Evolutionary conservation across 2,113 vertebrate species (phyloP).

Genomic region (Heliornis fulica): DNA sequence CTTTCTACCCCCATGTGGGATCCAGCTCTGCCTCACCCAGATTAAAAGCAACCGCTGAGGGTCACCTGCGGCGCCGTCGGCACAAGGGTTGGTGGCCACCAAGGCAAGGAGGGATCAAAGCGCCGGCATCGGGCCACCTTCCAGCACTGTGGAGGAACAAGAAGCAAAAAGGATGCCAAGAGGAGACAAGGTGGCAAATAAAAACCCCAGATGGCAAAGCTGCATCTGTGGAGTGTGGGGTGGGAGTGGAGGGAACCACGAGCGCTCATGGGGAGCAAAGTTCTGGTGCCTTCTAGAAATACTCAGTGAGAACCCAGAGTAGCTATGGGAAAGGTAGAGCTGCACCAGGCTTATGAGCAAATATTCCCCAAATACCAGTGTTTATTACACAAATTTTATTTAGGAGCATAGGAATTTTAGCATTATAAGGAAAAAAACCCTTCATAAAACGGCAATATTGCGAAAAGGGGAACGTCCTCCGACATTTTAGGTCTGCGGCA

Average conservation of each 20-base stretch:
- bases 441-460: not conserved
- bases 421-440: too few species aligned
- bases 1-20: too few species aligned
- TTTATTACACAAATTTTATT: not conserved
- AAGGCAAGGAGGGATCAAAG: not conserved
- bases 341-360: not conserved
- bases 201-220: not conserved
- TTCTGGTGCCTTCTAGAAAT: not conserved
- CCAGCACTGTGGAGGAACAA: not conserved
- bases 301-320: rapidly evolving
- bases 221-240: rapidly evolving
- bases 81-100: rapidly evolving
- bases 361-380: rapidly evolving
- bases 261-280: not conserved
- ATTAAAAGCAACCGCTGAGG: not conserved
- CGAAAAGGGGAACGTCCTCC: not conserved
- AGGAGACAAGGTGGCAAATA: not conserved
- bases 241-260: too few species aligned
- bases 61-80: not conserved
- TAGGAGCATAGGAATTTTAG: not conserved
- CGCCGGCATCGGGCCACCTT: not conserved
- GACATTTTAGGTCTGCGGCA: not conserved
- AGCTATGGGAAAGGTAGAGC: not conserved
- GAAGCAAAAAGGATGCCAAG: not conserved
- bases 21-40: not conserved